Percentiles rank a stretch among this genome's conserved stretches.
Conservation (phyloP, 2,888 invertebrate genomes). For the Tenodera sinensis region DNA sequence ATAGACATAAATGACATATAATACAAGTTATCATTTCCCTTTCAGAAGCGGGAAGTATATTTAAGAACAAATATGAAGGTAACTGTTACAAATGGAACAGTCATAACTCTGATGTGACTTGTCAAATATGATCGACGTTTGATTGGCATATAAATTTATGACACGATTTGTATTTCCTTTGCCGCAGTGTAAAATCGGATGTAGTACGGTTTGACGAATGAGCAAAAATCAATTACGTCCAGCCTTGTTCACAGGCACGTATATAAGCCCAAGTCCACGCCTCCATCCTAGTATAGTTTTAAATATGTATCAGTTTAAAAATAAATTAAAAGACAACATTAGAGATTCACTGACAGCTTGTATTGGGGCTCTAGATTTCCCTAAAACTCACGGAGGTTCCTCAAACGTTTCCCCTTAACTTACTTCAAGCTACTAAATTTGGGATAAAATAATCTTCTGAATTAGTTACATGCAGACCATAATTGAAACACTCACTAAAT, state of each 20-base stretch:
- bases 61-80: background rate
- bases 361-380: too few relatives aligned
- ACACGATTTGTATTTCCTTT: background rate
- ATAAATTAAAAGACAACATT: too few relatives aligned
- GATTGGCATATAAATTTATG: background rate
- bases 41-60: background rate
- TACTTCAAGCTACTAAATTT: too few relatives aligned
- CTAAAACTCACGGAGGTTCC: too few relatives aligned
- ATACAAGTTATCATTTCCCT: background rate
- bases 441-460: too few relatives aligned
- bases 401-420: too few relatives aligned
- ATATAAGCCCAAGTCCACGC: background rate
- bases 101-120: background rate
- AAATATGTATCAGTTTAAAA: too few relatives aligned
- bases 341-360: too few relatives aligned
- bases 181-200: background rate
- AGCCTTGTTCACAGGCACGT: background rate
- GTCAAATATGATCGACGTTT: background rate
- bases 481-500: too few relatives aligned
- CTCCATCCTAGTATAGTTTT: background rate
- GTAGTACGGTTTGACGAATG: background rate
- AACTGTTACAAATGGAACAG: background rate
- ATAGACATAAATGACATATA: background rate
- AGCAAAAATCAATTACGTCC: background rate
- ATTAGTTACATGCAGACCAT: too few relatives aligned